Percentiles rank a stretch among this genome's conserved stretches.
Conservation (phyloP, 1,140 invertebrate species). For the Brachionus angularis region DNA sequence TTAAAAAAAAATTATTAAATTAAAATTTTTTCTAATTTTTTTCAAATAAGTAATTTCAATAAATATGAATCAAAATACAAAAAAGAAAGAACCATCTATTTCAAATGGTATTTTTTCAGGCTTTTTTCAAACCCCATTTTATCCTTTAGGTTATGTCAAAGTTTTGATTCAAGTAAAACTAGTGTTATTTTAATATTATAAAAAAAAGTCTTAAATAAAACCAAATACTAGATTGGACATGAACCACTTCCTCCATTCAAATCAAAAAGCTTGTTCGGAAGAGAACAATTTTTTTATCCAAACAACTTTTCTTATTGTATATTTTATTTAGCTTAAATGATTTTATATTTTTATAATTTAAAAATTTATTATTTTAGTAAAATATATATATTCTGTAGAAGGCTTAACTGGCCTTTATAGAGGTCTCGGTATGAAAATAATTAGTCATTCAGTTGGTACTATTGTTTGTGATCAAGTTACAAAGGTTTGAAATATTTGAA, state of each 20-base stretch:
- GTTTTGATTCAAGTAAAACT: constrained; percentile 38
- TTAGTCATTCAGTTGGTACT: constrained; percentile 23
- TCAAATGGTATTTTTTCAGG: neutral
- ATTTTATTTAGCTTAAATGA: neutral
- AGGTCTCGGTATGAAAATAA: constrained; percentile 39
- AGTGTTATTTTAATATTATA: neutral
- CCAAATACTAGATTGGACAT: constrained; percentile 12
- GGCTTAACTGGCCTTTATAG: constrained; percentile 35
- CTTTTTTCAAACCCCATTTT: constrained; percentile 32
- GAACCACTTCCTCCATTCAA: constrained; percentile 41
- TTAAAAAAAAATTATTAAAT: no score
- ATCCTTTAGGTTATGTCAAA: constrained; percentile 20
- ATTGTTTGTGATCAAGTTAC: constrained; percentile 20
- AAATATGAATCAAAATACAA: neutral
- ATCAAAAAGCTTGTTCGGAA: constrained; percentile 37
- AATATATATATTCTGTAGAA: constrained; percentile 41
- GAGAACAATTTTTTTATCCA: constrained; percentile 41
- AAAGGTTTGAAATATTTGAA: neutral
- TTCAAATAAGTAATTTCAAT: neutral
- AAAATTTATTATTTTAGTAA: constrained; percentile 29
- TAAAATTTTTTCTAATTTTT: no score
- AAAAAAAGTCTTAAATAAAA: neutral
- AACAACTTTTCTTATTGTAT: constrained; percentile 38
- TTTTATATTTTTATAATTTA: neutral
- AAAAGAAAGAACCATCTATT: constrained; percentile 28